Evolutionary conservation across 2,888 invertebrate species (phyloP).

Genomic region (Cheilosia scutellata): DNA sequence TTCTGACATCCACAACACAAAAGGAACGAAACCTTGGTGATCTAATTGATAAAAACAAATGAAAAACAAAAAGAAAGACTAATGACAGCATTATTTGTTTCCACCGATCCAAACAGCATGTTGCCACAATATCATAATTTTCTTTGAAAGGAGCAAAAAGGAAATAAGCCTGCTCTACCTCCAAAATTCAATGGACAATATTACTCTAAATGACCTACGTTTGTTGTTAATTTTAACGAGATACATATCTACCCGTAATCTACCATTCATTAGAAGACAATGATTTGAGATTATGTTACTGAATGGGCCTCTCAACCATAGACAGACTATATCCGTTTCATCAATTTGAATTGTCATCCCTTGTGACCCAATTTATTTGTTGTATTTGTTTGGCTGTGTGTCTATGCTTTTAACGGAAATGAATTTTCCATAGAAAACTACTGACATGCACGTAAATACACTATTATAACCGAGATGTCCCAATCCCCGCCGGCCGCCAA

Average conservation of each 20-base stretch:
- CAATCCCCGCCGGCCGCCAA: not conserved
- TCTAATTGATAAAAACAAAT: too few species aligned
- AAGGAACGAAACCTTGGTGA: too few species aligned
- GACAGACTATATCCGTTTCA: conserved; percentile 18
- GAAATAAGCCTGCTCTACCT: not conserved
- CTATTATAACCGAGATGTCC: not conserved
- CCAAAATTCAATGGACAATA: not conserved
- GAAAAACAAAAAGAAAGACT: not conserved
- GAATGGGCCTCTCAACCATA: conserved; percentile 5
- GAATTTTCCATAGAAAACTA: conserved; percentile 44
- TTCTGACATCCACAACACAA: too few species aligned
- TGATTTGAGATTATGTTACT: conserved; percentile 11
- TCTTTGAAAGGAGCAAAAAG: not conserved
- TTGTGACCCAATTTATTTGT: conserved; percentile 46
- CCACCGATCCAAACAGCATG: not conserved
- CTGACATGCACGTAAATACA: conserved; percentile 15
- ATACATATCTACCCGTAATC: conserved; percentile 45
- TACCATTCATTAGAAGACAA: conserved; percentile 39
- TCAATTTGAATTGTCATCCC: conserved; percentile 52
- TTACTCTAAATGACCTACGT: conserved; percentile 17
- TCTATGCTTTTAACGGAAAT: conserved; percentile 34
- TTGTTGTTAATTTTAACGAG: conserved; percentile 12
- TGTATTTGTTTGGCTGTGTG: not conserved
- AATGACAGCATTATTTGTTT: not conserved
- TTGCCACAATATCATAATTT: not conserved